phyloP scores from a whole-genome alignment of 2,797 vertebrate genomes.

The Labeo calbasu region DNA sequence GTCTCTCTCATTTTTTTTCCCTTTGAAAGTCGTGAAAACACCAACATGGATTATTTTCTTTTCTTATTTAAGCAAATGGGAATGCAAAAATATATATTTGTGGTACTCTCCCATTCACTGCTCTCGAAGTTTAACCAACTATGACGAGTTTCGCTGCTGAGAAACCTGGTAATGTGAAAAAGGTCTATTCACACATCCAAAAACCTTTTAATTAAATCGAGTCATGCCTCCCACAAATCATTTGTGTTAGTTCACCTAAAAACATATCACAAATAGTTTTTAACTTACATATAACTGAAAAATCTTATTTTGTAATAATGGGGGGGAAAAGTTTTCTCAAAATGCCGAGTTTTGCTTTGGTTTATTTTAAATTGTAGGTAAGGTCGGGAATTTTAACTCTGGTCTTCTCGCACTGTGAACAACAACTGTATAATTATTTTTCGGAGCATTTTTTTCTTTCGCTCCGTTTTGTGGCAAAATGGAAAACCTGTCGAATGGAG shows the following conservation, averaged over 20 bases:
- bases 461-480: not conserved
- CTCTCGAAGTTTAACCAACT: too few relatives aligned
- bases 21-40: too few relatives aligned
- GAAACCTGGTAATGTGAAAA: too few relatives aligned
- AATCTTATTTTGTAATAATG: not conserved
- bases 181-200: not conserved
- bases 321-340: not conserved
- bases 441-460: not conserved
- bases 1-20: too few relatives aligned
- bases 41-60: too few relatives aligned
- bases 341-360: not conserved
- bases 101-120: too few relatives aligned
- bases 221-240: too few relatives aligned
- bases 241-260: not conserved
- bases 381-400: not conserved
- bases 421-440: not conserved
- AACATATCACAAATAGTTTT: not conserved
- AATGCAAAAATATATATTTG: too few relatives aligned
- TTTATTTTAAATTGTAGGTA: not conserved
- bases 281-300: not conserved
- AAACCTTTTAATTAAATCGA: not conserved
- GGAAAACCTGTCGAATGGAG: not conserved
- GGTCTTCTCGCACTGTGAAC: not conserved
- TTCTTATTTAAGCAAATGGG: too few relatives aligned
- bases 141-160: too few relatives aligned